Base-by-base conservation (phyloP, 2,888 invertebrate species). In the Cheilosia soror region DNA sequence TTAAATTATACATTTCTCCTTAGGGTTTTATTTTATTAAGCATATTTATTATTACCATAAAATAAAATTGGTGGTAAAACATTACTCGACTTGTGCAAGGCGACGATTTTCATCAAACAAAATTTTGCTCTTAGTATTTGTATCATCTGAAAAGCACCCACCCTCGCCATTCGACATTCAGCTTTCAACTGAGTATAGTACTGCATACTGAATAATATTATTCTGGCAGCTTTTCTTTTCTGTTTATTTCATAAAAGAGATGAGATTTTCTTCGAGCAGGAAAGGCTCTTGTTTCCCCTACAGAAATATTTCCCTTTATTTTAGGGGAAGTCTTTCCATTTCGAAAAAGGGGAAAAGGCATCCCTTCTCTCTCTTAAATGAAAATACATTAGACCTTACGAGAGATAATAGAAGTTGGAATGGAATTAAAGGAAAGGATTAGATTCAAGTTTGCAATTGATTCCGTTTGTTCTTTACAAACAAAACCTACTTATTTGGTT, bases 221-320 rank as follows among this genome's bases (percentile, higher is more conserved):
- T 20, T 20, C 1, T 20, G 20, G 20, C 20, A 20, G 20, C 20
- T 20, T 20, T 20, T 20, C 78, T 83, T 57, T 82, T 5, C 13
- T 2, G 9, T n/a, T 15, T 0, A 5, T 6, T 57, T 25, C 31
- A n/a, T 13, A 15, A 51, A 33, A 44, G 20, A 57, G 11, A 27
- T 44, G 7, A 37, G 4, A 15, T n/a, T 57, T 65, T 33, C 53
- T n/a, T 31, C 15, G 2, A 40, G 49, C 31, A 40, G 49, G 57
- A 58, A 58, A 9, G 31, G 5, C 6, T 0, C 5, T 6, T 2
- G 0, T 20, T 55, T 58, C 77, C 53, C 77, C 58, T 40, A 9
- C 11, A 13, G 9, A 5, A 44, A 9, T 9, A 66, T 42, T 73
- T 79, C 83, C 83, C 83, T 9, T n/a, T 83, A 79, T 79, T 79